Conservation (phyloP, 2,797 vertebrate genomes). For the Mycteria americana region DNA sequence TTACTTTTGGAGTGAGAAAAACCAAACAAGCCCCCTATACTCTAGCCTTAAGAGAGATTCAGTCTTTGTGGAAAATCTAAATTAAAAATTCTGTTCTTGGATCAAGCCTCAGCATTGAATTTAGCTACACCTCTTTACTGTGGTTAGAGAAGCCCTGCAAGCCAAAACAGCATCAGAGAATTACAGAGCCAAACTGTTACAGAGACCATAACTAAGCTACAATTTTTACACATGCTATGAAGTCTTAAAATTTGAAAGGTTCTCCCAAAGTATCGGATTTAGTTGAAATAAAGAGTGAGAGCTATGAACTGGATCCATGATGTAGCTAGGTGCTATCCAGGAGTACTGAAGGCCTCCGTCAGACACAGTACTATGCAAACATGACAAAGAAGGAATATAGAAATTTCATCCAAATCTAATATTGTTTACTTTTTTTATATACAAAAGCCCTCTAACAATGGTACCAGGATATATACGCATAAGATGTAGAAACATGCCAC, state of each 20-base stretch:
- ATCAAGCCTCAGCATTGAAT: not conserved
- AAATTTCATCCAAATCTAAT: not conserved
- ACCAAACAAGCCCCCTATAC: not conserved
- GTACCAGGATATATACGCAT: not conserved
- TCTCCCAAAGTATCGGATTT: not conserved
- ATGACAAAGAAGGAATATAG: not conserved
- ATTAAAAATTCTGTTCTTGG: slow-evolving; percentile 2
- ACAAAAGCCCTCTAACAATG: not conserved
- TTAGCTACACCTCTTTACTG: not conserved
- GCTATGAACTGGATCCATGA: not conserved
- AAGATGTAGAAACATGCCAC: not conserved
- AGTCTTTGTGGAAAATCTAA: not conserved
- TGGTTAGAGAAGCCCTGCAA: not conserved
- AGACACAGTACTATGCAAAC: not conserved
- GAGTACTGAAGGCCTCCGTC: not conserved
- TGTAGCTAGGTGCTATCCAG: not conserved
- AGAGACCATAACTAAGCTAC: not conserved
- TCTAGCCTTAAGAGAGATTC: not conserved
- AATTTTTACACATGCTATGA: not conserved
- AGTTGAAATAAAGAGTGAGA: not conserved
- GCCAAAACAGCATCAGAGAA: not conserved
- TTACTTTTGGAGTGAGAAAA: slow-evolving; percentile 3
- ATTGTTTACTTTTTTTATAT: not conserved
- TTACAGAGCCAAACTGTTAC: not conserved
- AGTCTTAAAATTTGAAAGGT: not conserved